These are phyloP conservation scores for Baronia brevicornis DNA, from an alignment of 2,888 invertebrate species.

Conservation along the genomic window DNA sequence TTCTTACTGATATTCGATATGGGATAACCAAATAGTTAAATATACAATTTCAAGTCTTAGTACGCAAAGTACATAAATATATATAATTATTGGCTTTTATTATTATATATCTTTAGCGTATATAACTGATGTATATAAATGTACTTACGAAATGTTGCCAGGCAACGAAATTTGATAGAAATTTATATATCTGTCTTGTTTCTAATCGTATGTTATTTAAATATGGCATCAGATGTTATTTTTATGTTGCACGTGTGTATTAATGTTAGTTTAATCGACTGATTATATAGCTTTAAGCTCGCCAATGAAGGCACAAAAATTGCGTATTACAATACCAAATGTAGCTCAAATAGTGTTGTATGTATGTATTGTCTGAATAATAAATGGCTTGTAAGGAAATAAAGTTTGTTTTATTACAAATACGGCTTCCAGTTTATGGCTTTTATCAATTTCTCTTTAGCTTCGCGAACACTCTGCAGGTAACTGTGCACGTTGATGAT, in stretches of 20 bases:
- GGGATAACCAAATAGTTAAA: no score
- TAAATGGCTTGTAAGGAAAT: constrained; percentile 36
- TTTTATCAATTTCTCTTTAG: constrained; percentile 38
- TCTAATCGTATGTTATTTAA: no score
- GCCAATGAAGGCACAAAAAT: constrained; percentile 40
- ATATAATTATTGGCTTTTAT: no score
- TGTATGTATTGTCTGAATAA: constrained; percentile 30
- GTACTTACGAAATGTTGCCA: no score
- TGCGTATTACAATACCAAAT: constrained; percentile 49
- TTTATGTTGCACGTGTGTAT: constrained; percentile 1
- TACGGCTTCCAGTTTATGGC: constrained; percentile 50
- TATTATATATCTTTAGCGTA: no score
- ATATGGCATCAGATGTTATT: no score
- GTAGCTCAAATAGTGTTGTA: constrained; percentile 55
- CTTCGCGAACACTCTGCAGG: constrained; percentile 29
- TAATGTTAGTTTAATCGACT: constrained; percentile 30
- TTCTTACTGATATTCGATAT: no score
- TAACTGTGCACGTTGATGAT: constrained; percentile 54
- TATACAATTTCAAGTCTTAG: no score
- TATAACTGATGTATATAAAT: constrained; percentile 9
- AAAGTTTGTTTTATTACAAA: constrained; percentile 17
- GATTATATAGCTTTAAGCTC: constrained; percentile 28
- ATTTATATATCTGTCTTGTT: no score
- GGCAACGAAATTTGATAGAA: no score
- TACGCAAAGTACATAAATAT: no score